Evolutionary conservation across 2,113 vertebrate species (phyloP), one percentile per base, ranked within the genome.

Genomic region (Protobothrops flavoviridis): DNA sequence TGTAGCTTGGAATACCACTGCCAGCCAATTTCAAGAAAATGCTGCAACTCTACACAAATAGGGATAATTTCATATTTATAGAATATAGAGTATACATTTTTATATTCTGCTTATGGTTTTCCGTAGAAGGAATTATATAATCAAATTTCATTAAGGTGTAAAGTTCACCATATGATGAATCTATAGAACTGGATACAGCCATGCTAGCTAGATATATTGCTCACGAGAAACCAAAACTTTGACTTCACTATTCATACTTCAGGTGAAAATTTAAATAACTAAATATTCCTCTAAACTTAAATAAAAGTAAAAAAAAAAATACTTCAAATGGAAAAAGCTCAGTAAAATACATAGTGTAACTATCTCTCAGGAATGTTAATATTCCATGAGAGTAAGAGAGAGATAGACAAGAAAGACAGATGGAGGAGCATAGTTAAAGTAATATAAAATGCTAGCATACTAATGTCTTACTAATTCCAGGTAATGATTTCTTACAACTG

Each of bases 401-500:
- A 33, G 64, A 69, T 2, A 69, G n/a, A 74, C 5, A 74, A 74
- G 64, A 74, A 15, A 74, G 64, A 33, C 13, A 33, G n/a, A 74
- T n/a, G 29, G 29, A 69, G 64, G 12, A 26, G 5, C 10, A 6
- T 52, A 26, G 23, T 4, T 29, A 45, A 87, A 29, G 26, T 87
- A 52, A 48, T 87, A 52, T 87, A 26, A 29, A 87, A 55, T 55
- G 8, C 6, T 3, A n/a, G 90, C 94, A 88, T 57, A 95, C 61
- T 69, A 94, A 93, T 53, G 24, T 87, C 90, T 55, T 86, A 64
- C 87, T 94, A 90, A 92, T 93, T 88, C 92, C 48, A 93, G 86
- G 10, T 11, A 85, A 94, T 93, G 90, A 94, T 95, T 92, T 91
- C 91, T 95, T 90, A 10, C 87, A 96, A 93, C 6, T 89, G 94